These are phyloP conservation scores for Elaphurus davidianus DNA, from an alignment of 2,113 vertebrate species.

Conservation along the genomic window DNA sequence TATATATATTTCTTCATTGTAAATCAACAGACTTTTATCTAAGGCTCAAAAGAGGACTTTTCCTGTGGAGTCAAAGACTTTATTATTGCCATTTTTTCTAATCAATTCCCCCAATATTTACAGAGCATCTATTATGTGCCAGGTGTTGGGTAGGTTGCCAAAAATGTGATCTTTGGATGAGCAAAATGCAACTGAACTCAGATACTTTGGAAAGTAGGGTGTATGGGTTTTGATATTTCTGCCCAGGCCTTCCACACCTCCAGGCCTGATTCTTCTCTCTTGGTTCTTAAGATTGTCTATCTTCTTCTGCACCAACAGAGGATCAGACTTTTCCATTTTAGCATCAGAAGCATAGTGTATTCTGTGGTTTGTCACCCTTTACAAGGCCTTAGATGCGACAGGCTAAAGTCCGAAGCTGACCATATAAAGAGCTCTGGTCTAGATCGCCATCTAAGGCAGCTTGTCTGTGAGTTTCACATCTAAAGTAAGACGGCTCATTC, in stretches of 20 bases:
- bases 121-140: neutral
- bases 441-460: neutral
- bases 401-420: neutral
- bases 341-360: neutral
- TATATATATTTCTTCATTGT: neutral
- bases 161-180: neutral
- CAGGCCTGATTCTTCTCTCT: neutral
- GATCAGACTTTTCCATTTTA: neutral
- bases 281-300: neutral
- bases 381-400: neutral
- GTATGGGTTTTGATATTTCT: neutral
- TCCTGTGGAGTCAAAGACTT: neutral
- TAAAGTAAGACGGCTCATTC: neutral
- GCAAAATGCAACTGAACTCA: neutral
- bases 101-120: constrained; percentile 5
- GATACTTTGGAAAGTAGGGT: neutral
- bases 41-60: neutral
- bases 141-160: neutral
- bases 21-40: neutral
- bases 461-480: neutral
- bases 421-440: neutral
- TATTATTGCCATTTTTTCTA: constrained; percentile 11
- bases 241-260: neutral
- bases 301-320: neutral
- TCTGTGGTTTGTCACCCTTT: neutral